phyloP scores from a whole-genome alignment of 2,113 vertebrate species.

The Alexandromys fortis region DNA sequence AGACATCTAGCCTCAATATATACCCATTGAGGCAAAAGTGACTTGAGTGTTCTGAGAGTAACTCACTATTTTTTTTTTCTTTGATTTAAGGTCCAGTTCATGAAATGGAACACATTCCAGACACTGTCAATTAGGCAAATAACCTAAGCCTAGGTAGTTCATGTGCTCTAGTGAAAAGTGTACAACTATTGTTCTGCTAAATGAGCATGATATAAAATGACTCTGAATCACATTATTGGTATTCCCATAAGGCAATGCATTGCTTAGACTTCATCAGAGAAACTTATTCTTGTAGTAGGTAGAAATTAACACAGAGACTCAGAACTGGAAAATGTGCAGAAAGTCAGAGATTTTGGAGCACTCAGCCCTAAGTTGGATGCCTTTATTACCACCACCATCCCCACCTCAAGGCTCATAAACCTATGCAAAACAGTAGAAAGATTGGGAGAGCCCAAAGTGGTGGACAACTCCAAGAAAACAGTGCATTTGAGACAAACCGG shows the following conservation, averaged over 20 bases:
- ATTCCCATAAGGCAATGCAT: background rate
- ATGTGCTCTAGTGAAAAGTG: background rate
- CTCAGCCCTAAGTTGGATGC: background rate
- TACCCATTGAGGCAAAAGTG: background rate
- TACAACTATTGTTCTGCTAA: background rate
- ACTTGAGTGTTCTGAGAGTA: background rate
- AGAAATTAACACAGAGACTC: background rate
- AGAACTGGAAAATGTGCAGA: background rate
- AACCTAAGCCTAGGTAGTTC: background rate
- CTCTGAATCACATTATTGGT: background rate
- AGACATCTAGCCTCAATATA: background rate
- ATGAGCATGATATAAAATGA: background rate
- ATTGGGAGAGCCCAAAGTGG: background rate
- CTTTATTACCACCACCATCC: background rate
- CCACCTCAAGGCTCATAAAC: background rate
- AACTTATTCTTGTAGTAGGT: background rate
- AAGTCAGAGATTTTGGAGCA: background rate
- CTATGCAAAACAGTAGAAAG: background rate
- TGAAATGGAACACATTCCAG: background rate
- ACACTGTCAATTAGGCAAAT: background rate
- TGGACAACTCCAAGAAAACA: background rate
- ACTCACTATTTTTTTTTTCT: background rate
- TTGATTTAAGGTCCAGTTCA: background rate
- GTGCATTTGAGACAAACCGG: background rate
- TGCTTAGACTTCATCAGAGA: background rate